Evolutionary conservation across 2,797 vertebrate genomes (phyloP), one percentile per base, ranked within the genome.

Genomic region (Sebastes hopkinsi): DNA sequence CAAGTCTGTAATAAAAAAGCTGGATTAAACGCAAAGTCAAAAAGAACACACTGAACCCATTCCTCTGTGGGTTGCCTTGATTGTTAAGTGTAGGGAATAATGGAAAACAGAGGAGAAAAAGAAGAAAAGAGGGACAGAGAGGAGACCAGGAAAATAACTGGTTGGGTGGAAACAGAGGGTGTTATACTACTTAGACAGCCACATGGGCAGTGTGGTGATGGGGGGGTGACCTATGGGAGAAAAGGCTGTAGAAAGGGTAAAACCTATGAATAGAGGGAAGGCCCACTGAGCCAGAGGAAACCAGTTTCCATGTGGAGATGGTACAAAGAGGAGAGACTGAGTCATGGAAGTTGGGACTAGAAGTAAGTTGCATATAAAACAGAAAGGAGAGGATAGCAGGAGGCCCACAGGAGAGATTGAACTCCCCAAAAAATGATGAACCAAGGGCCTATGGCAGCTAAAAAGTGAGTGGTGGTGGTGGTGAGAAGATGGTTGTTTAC

Each of bases 401-500:
- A 54, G 29, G 38, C 2, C 1, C 20, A 61, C 8, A 30, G 10
- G 20, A 60, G 7, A 9, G 16, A n/a, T 2, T 9, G 23, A 68
- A 52, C 10, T 16, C 14, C 7, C 2, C n/a, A 9, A 5, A 16
- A 52, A 36, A 66, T n/a, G 0, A 30, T 6, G 18, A 38, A 6
- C 0, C 1, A 69, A 58, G 42, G 72, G 8, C 32, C 56, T 27
- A 14, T 9, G 12, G 20, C 54, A 59, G 34, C 12, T 46, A 38
- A 68, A 69, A 60, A 59, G 58, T 4, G 20, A 70, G 20, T n/a
- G 23, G 13, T 74, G 62, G 38, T 42, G 34, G 18, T 77, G 42
- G 42, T 46, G 46, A 50, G 66, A 82, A 42, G 62, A 75, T 30
- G n/a, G 56, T 88, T 95, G 59, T 80, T 93, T 97, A 99, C 98